Percentiles rank a stretch among this genome's conserved stretches.
Evolutionary conservation across 2,888 invertebrate genomes (phyloP).

Genomic region (Achlya flavicornis): DNA sequence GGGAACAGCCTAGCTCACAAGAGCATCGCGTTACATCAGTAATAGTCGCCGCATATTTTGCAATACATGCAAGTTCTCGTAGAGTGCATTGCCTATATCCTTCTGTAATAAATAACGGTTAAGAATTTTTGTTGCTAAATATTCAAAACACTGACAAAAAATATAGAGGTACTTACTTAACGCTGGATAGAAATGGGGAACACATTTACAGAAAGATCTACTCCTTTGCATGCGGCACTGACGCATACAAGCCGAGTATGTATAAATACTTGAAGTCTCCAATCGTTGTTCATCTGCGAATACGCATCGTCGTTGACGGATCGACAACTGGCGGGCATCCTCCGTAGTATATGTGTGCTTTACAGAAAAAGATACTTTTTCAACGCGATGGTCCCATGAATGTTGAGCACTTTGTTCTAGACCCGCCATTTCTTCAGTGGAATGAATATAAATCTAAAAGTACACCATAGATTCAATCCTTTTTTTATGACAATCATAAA

Average conservation of each 20-base stretch:
- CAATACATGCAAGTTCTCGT: slow-evolving; percentile 84
- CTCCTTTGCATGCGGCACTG: slow-evolving; percentile 88
- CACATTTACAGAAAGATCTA: slow-evolving; percentile 86
- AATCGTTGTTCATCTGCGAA: slow-evolving; percentile 87
- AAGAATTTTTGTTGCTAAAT: neutral
- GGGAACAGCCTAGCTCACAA: slow-evolving; percentile 89
- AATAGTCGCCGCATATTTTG: slow-evolving; percentile 78
- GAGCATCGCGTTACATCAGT: slow-evolving; percentile 85
- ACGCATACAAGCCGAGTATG: slow-evolving; percentile 89
- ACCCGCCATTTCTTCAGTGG: slow-evolving; percentile 88
- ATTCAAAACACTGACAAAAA: too few relatives aligned
- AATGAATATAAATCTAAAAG: slow-evolving; percentile 85
- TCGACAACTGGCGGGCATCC: slow-evolving; percentile 87
- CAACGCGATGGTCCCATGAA: slow-evolving; percentile 86
- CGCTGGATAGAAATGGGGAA: slow-evolving; percentile 88
- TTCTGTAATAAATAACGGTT: slow-evolving; percentile 45
- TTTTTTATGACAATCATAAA: neutral
- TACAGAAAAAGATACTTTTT: slow-evolving; percentile 86
- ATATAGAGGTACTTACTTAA: too few relatives aligned
- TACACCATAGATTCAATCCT: neutral
- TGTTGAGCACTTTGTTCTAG: slow-evolving; percentile 88
- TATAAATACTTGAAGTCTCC: slow-evolving; percentile 85
- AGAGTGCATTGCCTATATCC: slow-evolving; percentile 85
- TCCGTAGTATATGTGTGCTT: slow-evolving; percentile 91
- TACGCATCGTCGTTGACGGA: slow-evolving; percentile 88